Base-by-base conservation (phyloP, 2,113 vertebrate species). In the Pomatorhinus ruficollis region DNA sequence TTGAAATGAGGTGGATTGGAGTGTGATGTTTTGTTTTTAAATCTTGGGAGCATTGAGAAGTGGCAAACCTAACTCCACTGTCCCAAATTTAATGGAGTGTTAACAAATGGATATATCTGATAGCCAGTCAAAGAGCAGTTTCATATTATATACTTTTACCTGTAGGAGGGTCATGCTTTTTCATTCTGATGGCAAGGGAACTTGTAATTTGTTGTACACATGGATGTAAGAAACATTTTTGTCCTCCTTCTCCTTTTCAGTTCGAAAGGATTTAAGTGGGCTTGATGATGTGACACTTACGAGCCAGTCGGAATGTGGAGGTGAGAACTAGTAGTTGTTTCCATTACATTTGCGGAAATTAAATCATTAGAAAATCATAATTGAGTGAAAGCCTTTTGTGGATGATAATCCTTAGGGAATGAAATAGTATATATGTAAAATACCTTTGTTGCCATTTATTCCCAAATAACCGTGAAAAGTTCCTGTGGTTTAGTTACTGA, bases 291-390 rank as follows among this genome's bases (percentile, higher is more conserved):
- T 98, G 97, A 98, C 98, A 0, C 93, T 98, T 87, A 98, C 98
- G 3, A 98, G 98, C 88, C 98, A 98, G 19, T 99, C 98, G 0
- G 99, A 99, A 94, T 98, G 98, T 92, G 99, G 98, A 98, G 98
- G 99, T 99, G 97, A 97, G 97, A 77, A 72, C 50, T 63, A 33
- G 22, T 69, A 76, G 39, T 80, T 77, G 61, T 75, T 94, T 77
- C 47, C 5, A 4, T 90, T 89, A 59, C 52, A 27, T 71, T 80
- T 83, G 49, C 61, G 30, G 57, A 74, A 71, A 76, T 93, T 21
- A 54, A 84, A 49, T 95, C 6, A 77, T 59, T 83, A 59, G 61
- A 44, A 88, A 91, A 50, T 47, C 10, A 12, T 77, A 76, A 57
- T 35, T 72, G 57, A 76, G 15, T 69, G 69, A 60, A 69, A 40